Evolutionary conservation across 2,797 vertebrate species (phyloP).

Genomic region (Poeciliopsis presidionis): DNA sequence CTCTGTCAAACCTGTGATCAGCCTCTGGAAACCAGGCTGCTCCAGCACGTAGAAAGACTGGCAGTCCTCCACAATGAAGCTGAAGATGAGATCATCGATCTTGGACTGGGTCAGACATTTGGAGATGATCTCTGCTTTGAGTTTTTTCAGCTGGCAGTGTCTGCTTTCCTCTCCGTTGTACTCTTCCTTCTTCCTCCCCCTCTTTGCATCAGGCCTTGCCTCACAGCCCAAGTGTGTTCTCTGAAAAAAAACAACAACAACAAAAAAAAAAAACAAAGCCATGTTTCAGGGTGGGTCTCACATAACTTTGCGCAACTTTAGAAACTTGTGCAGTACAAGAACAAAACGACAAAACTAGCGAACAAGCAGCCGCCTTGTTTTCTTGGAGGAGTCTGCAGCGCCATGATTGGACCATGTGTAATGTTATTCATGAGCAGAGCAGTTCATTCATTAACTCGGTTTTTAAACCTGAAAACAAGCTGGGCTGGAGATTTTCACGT

Average conservation of each 20-base stretch:
- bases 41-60: conserved; percentile 76
- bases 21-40: conserved; percentile 75
- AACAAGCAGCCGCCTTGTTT: background rate
- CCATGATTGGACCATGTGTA: conserved; percentile 52
- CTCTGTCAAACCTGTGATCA: conserved; percentile 75
- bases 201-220: conserved; percentile 71
- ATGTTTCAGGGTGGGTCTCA: background rate
- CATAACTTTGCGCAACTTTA: conserved; percentile 16
- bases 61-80: conserved; percentile 78
- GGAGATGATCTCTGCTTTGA: conserved; percentile 77
- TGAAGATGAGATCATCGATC: conserved; percentile 72
- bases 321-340: conserved; percentile 10
- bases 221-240: conserved; percentile 77
- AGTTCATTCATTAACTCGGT: conserved; percentile 51
- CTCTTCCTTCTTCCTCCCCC: conserved; percentile 69
- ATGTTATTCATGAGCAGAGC: conserved; percentile 46
- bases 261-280: conserved; percentile 11
- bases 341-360: background rate
- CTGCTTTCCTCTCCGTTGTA: conserved; percentile 68
- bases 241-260: conserved; percentile 54
- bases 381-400: conserved; percentile 25
- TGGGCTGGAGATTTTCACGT: background rate
- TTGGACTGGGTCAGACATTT: conserved; percentile 73
- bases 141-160: conserved; percentile 75
- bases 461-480: conserved; percentile 44